Conservation (phyloP, 2,797 vertebrate species). For the Poecilia velifera region DNA sequence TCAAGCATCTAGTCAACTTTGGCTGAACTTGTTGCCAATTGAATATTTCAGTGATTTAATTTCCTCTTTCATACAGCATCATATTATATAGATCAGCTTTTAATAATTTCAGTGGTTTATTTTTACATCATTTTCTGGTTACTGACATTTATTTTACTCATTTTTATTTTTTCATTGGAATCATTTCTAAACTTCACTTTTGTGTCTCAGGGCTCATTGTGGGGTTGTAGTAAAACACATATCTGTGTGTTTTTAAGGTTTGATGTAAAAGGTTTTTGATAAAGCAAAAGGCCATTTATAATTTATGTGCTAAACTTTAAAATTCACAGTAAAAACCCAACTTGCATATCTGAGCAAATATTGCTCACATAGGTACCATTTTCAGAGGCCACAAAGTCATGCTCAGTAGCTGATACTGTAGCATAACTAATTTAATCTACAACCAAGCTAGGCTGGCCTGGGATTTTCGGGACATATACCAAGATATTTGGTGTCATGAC, state of each 20-base stretch:
- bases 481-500: neutral
- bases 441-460: neutral
- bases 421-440: neutral
- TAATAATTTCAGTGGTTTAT: neutral
- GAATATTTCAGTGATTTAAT: neutral
- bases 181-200: neutral
- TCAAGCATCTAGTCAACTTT: neutral
- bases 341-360: neutral
- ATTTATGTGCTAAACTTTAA: neutral
- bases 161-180: neutral
- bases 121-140: neutral
- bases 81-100: neutral
- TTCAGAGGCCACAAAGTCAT: neutral
- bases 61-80: neutral
- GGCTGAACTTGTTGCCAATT: neutral
- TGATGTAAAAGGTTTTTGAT: neutral
- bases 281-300: neutral
- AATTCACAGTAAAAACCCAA: neutral
- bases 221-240: neutral
- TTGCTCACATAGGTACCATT: neutral
- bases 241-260: neutral
- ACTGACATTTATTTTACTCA: neutral
- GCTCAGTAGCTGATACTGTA: neutral
- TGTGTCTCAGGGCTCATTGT: neutral
- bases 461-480: neutral